Evolutionary conservation across 2,113 vertebrate species (phyloP).

Genomic region (Nematolebias whitei): DNA sequence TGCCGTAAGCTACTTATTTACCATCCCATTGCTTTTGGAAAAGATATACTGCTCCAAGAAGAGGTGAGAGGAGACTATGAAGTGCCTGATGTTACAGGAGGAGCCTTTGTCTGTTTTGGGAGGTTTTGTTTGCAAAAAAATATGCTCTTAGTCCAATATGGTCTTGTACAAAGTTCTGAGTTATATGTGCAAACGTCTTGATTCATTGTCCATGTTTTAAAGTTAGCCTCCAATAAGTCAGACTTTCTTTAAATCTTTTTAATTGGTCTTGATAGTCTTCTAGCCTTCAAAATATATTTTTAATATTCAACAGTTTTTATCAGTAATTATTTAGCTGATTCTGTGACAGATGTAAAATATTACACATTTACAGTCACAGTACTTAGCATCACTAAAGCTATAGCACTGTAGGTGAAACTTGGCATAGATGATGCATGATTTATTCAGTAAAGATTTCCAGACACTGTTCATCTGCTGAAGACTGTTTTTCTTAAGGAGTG

Average conservation of each 20-base stretch:
- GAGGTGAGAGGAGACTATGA: constrained; percentile 49
- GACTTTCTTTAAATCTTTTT: background rate
- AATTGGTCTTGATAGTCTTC: background rate
- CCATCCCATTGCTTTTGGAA: constrained; percentile 51
- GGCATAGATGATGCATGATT: too few relatives aligned
- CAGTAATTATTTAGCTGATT: too few relatives aligned
- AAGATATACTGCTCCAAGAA: constrained; percentile 66
- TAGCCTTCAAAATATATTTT: background rate
- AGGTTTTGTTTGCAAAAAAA: constrained; percentile 17
- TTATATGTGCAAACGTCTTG: background rate
- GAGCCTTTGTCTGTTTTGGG: constrained; percentile 38
- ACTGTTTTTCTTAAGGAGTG: too few relatives aligned
- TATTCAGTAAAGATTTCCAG: too few relatives aligned
- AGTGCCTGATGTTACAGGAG: constrained; percentile 53
- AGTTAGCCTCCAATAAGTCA: background rate
- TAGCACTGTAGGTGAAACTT: too few relatives aligned
- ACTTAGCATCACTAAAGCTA: too few relatives aligned
- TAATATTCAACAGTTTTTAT: too few relatives aligned
- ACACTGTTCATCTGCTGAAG: too few relatives aligned
- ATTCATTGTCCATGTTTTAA: background rate
- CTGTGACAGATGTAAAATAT: too few relatives aligned
- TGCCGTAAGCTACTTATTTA: constrained; percentile 76
- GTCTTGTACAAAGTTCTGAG: constrained; percentile 10
- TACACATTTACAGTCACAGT: too few relatives aligned
- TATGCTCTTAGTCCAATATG: background rate